These are phyloP conservation scores for Patiria miniata DNA, from an alignment of 35 echinoderm and acorn worm genomes.

Conservation along the genomic window DNA sequence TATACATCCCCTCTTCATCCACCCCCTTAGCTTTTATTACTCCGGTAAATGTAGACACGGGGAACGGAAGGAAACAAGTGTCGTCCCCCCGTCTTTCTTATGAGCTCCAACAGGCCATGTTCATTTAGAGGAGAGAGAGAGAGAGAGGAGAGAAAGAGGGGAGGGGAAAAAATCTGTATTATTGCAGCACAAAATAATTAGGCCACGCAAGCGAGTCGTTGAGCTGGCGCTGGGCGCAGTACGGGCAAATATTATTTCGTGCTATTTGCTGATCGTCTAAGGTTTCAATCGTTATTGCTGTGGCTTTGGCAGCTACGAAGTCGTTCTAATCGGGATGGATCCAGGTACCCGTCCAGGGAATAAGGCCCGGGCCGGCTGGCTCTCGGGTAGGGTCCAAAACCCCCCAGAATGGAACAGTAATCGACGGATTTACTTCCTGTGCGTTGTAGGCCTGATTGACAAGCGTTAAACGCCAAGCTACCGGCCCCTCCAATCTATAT, in stretches of 20 bases:
- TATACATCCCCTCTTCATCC: not conserved
- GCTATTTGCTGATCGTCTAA: conserved; percentile 37
- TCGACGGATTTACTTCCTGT: conserved; percentile 26
- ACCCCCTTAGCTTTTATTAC: conserved; percentile 21
- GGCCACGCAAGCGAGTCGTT: conserved; percentile 32
- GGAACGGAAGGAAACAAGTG: conserved; percentile 11
- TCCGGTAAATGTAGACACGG: conserved; percentile 22
- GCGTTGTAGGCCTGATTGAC: conserved; percentile 12
- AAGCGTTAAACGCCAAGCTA: conserved; percentile 28
- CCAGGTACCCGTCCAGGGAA: conserved; percentile 6
- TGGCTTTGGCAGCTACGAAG: conserved; percentile 25
- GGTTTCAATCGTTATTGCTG: conserved; percentile 42
- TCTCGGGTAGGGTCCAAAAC: conserved; percentile 7
- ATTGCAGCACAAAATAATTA: conserved; percentile 33
- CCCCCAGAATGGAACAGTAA: conserved; percentile 29
- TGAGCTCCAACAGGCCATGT: conserved; percentile 3
- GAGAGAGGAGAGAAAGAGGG: not conserved
- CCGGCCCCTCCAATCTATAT: conserved; percentile 22
- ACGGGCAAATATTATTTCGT: conserved; percentile 53
- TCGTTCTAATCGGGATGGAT: conserved; percentile 21
- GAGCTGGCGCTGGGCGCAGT: conserved; percentile 18
- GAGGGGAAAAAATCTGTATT: conserved; percentile 40
- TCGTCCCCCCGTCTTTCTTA: conserved; percentile 21
- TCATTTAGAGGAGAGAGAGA: not conserved
- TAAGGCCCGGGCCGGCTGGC: not conserved